Evolutionary conservation across 1,140 invertebrate species (phyloP), one percentile per base, ranked within the genome.

Genomic region (Drosophila tropicalis): DNA sequence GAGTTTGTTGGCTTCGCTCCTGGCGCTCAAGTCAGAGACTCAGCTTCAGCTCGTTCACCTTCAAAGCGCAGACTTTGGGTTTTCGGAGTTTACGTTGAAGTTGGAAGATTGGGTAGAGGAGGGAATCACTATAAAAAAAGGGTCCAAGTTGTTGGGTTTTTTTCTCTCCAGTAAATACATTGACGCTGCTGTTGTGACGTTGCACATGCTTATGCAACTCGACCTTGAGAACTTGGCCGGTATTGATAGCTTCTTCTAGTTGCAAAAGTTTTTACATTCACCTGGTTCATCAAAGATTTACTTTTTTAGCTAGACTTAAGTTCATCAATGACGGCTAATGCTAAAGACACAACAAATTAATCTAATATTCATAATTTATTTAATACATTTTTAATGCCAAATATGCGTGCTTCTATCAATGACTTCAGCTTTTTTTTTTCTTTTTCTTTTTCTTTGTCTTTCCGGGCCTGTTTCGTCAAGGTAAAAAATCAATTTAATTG

Each of bases 1-100:
- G 61, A 85, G 81, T 86, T 87, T 87, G 76, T 83, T 86, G 79
- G 76, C 83, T 86, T 82, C 79, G 75, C 68, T 87, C 79, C 85
- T 82, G 67, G 62, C 58, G 40, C 44, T 41, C 40, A 47, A 47
- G 70, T 51, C 41, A 36, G 61, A 72, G 58, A 29, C 41, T n/a
- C 1, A 29, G 63, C 62, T 39, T 40, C 44, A 78, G 75, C 80
- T 76, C 39, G 84, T 80, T 86, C 83, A 87, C 83, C 83, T 86
- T 86, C 83, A 74, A 64, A 64, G 61, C 69, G 56, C 61, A 51
- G 44, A 41, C 67, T 65, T 69, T 62, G 41, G 41, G 40, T 29
- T 47, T 19, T 29, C 5, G 41, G 41, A 47, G 51, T 34, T 56
- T 41, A 32, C 15, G 47, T 63, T 63, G 57, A 25, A 65, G 54